phyloP scores from a whole-genome alignment of 1,140 invertebrate species.

The Popillia japonica region DNA sequence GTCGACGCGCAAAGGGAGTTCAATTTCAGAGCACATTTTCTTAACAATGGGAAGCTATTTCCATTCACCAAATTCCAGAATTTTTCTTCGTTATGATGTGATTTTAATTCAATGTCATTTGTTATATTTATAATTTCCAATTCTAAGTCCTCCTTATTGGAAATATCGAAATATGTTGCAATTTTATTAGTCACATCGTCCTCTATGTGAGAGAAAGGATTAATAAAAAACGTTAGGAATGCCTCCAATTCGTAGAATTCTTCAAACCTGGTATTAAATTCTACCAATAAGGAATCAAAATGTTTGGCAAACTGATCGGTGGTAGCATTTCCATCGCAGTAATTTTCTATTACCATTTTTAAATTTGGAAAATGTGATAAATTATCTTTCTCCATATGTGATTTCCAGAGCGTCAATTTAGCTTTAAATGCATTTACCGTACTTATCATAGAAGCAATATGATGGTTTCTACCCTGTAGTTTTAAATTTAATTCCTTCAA shows the following conservation, averaged over 20 bases:
- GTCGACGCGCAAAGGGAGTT: too few relatives aligned
- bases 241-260: constrained; percentile 11
- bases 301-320: not conserved
- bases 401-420: constrained; percentile 44
- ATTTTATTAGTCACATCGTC: too few relatives aligned
- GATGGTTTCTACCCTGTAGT: constrained; percentile 43
- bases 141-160: too few relatives aligned
- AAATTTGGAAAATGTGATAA: constrained; percentile 47
- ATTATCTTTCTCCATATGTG: constrained; percentile 41
- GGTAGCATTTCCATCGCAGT: not conserved
- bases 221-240: too few relatives aligned
- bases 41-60: too few relatives aligned
- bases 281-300: constrained; percentile 1
- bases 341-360: constrained; percentile 40
- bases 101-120: too few relatives aligned
- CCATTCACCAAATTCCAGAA: too few relatives aligned
- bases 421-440: constrained; percentile 43
- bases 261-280: constrained; percentile 3
- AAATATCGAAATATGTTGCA: too few relatives aligned
- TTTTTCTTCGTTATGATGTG: too few relatives aligned
- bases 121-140: too few relatives aligned
- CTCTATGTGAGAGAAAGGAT: too few relatives aligned
- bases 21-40: too few relatives aligned
- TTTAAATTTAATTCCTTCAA: constrained; percentile 45
- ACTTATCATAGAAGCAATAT: constrained; percentile 42